These are phyloP conservation scores for Mugil cephalus DNA, from an alignment of 2,113 vertebrate species.

Conservation along the genomic window DNA sequence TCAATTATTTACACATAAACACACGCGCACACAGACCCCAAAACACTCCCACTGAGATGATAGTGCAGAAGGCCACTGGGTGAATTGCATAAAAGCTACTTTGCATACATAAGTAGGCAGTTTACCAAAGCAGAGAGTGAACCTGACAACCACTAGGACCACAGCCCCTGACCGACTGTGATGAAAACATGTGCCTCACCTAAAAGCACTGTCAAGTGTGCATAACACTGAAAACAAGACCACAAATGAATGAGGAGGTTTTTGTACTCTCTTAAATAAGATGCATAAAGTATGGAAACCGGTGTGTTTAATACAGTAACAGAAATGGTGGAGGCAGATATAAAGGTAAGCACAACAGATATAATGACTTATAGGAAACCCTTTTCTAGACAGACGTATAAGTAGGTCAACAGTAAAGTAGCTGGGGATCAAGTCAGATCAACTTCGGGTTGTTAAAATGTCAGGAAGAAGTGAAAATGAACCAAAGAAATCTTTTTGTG, in stretches of 20 bases:
- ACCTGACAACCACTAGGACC: conserved; percentile 18
- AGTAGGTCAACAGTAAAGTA: too few relatives aligned
- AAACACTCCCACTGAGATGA: conserved; percentile 67
- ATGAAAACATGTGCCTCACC: conserved; percentile 16
- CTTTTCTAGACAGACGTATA: too few relatives aligned
- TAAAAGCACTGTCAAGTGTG: conserved; percentile 5
- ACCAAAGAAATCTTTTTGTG: too few relatives aligned
- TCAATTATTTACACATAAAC: conserved; percentile 68
- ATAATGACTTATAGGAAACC: too few relatives aligned
- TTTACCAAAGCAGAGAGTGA: conserved; percentile 46
- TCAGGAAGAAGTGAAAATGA: too few relatives aligned
- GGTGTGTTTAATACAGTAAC: too few relatives aligned
- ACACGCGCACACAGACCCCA: conserved; percentile 45
- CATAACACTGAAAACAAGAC: not conserved
- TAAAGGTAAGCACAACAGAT: not conserved
- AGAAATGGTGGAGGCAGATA: not conserved
- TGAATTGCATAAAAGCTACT: conserved; percentile 70
- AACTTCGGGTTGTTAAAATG: too few relatives aligned
- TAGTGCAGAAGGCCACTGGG: conserved; percentile 45
- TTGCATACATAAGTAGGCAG: conserved; percentile 59
- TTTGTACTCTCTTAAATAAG: conserved; percentile 5
- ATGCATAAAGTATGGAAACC: not conserved
- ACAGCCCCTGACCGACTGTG: conserved; percentile 35
- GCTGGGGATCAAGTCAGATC: too few relatives aligned
- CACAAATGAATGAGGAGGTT: not conserved